Percentiles rank a stretch among this genome's conserved stretches.
These are phyloP conservation scores for Heterodera filipjevi DNA, from an alignment of 2,888 invertebrate genomes.

Conservation along the genomic window DNA sequence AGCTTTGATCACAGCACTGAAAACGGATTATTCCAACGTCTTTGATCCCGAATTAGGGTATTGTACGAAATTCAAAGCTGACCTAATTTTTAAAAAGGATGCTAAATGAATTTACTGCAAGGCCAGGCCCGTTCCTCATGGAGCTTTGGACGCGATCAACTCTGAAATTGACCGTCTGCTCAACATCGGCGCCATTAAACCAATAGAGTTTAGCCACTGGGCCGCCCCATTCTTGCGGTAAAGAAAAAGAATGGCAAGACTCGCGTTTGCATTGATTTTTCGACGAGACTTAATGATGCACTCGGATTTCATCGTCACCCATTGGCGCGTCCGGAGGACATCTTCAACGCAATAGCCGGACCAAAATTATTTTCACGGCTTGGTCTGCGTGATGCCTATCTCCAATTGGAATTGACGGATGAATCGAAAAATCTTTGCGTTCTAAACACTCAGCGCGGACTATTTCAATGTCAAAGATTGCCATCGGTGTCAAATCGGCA, in stretches of 20 bases:
- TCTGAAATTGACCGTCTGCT: slow-evolving; percentile 44
- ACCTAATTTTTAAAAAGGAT: slow-evolving; percentile 38
- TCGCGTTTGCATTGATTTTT: slow-evolving; percentile 46
- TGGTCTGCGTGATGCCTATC: slow-evolving; percentile 49
- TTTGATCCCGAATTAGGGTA: too few relatives aligned
- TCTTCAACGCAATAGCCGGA: slow-evolving; percentile 44
- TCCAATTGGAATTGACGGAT: slow-evolving; percentile 44
- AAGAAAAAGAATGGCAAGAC: slow-evolving; percentile 40
- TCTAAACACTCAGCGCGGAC: slow-evolving; percentile 52
- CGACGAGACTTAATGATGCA: slow-evolving; percentile 40
- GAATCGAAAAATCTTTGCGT: slow-evolving; percentile 36
- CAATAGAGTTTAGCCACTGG: slow-evolving; percentile 40
- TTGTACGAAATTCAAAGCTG: slow-evolving; percentile 24
- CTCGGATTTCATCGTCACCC: slow-evolving; percentile 46
- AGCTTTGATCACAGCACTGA: too few relatives aligned
- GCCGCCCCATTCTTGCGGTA: slow-evolving; percentile 51
- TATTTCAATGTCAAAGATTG: slow-evolving; percentile 31
- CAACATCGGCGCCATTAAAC: slow-evolving; percentile 33
- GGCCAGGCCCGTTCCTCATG: slow-evolving; percentile 43
- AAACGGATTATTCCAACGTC: too few relatives aligned
- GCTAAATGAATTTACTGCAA: slow-evolving; percentile 40
- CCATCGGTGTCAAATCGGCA: too few relatives aligned
- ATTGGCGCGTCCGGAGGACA: slow-evolving; percentile 47
- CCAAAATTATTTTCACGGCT: slow-evolving; percentile 42
- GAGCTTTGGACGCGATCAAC: slow-evolving; percentile 34